phyloP scores from a whole-genome alignment of 2,113 vertebrate genomes.

The Ciconia boyciana region DNA sequence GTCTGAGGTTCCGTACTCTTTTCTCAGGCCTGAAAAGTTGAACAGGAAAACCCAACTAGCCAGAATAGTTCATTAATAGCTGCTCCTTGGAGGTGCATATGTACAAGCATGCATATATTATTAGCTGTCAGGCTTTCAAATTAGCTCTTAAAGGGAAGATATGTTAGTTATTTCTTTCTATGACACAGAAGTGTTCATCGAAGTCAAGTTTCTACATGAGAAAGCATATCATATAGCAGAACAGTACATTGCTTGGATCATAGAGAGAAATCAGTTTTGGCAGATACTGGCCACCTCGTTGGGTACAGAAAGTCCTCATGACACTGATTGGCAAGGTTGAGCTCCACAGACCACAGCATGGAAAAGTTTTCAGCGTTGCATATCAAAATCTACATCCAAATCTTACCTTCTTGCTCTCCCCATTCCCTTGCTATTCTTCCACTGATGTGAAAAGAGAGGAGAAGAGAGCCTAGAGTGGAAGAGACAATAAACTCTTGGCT shows the following conservation, averaged over 20 bases:
- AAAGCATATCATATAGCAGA: neutral
- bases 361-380: neutral
- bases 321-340: neutral
- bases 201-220: neutral
- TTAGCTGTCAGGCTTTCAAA: neutral
- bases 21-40: neutral
- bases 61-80: neutral
- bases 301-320: neutral
- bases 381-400: neutral
- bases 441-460: neutral
- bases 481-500: neutral
- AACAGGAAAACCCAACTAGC: neutral
- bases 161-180: neutral
- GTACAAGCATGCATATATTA: neutral
- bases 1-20: neutral
- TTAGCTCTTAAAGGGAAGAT: neutral
- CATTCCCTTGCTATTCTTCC: neutral
- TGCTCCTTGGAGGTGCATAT: neutral
- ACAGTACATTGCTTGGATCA: neutral
- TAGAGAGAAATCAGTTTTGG: neutral
- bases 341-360: neutral
- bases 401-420: neutral
- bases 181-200: neutral
- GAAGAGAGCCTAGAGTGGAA: neutral
- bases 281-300: accelerated